Percentiles rank a stretch among this genome's conserved stretches.
phyloP scores from a whole-genome alignment of 2,797 vertebrate genomes.

The Octomys mimax region DNA sequence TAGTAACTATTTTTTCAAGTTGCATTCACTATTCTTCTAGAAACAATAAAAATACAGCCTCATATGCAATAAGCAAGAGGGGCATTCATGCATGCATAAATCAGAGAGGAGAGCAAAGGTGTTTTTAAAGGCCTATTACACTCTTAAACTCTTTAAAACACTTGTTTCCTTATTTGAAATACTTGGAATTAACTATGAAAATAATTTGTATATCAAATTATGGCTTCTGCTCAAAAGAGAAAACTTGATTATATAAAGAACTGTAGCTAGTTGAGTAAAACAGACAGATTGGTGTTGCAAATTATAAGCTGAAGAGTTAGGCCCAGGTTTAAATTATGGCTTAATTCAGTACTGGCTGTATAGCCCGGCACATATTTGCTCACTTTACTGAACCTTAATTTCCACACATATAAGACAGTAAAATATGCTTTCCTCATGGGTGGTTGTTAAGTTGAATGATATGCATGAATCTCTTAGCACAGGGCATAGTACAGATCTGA shows the following conservation, averaged over 20 bases:
- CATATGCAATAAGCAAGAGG: neutral
- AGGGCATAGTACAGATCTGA: neutral
- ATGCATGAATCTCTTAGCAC: neutral
- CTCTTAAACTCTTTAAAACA: constrained; percentile 55
- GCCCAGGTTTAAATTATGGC: neutral
- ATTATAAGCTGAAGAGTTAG: constrained; percentile 6
- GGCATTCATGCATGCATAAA: neutral
- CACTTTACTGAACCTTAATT: constrained; percentile 36
- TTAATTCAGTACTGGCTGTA: constrained; percentile 26
- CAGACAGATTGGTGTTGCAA: constrained; percentile 22
- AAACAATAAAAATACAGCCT: neutral
- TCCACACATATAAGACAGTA: constrained; percentile 11
- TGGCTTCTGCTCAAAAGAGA: neutral
- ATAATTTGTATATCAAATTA: neutral
- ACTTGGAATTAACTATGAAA: neutral
- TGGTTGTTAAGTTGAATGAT: neutral
- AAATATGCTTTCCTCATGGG: neutral
- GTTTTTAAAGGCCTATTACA: neutral
- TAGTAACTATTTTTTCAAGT: neutral
- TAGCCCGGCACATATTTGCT: neutral
- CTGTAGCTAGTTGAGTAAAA: neutral
- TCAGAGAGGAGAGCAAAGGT: neutral
- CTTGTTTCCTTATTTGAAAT: neutral
- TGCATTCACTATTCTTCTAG: constrained; percentile 12
- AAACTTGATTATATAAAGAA: neutral